Percentiles rank a stretch among this genome's conserved stretches.
Conservation (phyloP, 2,888 invertebrate species). For the Noctua janthina region DNA sequence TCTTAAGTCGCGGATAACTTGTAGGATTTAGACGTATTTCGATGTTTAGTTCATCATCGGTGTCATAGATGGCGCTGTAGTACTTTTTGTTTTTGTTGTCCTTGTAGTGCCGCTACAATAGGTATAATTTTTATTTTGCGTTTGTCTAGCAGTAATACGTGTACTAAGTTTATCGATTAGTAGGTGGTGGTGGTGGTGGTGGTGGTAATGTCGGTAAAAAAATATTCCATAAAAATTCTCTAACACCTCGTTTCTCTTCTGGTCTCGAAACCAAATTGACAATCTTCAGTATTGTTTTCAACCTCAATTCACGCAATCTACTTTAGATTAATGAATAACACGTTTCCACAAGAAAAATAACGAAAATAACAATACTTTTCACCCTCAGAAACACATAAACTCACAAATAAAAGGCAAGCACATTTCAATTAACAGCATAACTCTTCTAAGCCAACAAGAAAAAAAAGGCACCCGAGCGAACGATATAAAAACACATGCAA, state of each 20-base stretch:
- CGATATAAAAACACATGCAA: conserved; percentile 74
- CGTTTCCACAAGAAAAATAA: background rate
- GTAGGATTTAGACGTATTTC: too few relatives aligned
- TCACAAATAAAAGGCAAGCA: conserved; percentile 61
- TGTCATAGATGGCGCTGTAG: too few relatives aligned
- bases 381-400: conserved; percentile 50
- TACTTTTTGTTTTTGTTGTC: too few relatives aligned
- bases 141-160: background rate
- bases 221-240: background rate
- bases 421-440: conserved; percentile 76
- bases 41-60: too few relatives aligned
- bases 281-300: background rate
- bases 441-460: conserved; percentile 61
- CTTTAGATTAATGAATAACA: background rate
- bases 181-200: background rate
- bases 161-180: background rate
- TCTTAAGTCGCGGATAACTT: too few relatives aligned
- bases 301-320: background rate
- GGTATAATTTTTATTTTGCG: background rate
- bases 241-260: background rate
- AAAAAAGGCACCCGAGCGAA: conserved; percentile 66
- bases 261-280: background rate
- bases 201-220: background rate
- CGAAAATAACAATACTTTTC: conserved; percentile 2
- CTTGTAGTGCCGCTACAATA: too few relatives aligned